Evolutionary conservation across 2,113 vertebrate genomes (phyloP).

Genomic region (Phocoena phocoena): DNA sequence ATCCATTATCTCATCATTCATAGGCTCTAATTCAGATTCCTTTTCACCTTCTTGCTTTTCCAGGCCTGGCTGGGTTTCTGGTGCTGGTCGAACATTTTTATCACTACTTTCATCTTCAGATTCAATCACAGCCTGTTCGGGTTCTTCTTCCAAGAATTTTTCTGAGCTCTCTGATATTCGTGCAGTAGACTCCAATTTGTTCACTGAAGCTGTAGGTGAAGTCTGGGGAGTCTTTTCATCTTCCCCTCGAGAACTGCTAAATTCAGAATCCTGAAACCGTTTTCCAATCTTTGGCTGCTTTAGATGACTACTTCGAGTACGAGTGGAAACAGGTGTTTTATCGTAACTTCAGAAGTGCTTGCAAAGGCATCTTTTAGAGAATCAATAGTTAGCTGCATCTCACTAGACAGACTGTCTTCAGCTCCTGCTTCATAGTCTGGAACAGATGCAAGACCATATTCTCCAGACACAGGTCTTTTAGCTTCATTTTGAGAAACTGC

Average conservation of each 20-base stretch:
- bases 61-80: conserved; percentile 20
- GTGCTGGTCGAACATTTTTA: not conserved
- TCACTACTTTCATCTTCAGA: conserved; percentile 56
- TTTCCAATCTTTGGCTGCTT: conserved; percentile 82
- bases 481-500: too few relatives aligned
- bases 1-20: conserved; percentile 85
- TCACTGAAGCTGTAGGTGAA: conserved; percentile 56
- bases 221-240: conserved; percentile 55
- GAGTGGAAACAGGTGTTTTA: conserved; percentile 51
- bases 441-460: not conserved
- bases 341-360: conserved; percentile 81
- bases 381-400: conserved; percentile 74
- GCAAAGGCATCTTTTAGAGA: conserved; percentile 77
- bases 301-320: conserved; percentile 77
- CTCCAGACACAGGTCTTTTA: conserved; percentile 47
- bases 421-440: conserved; percentile 55
- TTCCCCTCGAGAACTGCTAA: conserved; percentile 61
- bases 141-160: conserved; percentile 57
- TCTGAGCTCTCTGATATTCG: too few relatives aligned
- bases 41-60: conserved; percentile 74
- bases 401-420: conserved; percentile 51
- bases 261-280: conserved; percentile 63
- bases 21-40: conserved; percentile 71
- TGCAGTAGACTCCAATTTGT: conserved; percentile 68
- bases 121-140: conserved; percentile 49